Base-by-base conservation (phyloP, 2,797 vertebrate species). In the Myotis findleyi region DNA sequence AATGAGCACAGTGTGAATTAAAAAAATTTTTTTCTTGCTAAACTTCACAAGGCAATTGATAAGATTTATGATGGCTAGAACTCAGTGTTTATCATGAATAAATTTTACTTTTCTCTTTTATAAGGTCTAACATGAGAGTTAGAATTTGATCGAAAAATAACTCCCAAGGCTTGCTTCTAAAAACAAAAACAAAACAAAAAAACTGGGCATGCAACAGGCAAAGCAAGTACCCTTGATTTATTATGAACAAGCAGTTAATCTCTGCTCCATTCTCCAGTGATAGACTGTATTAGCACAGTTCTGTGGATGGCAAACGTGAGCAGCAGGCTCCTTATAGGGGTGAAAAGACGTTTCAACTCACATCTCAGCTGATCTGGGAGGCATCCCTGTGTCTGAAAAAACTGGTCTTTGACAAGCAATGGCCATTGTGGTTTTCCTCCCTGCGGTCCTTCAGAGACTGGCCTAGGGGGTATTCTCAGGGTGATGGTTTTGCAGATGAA, bases 121-220 rank as follows among this genome's bases (percentile, higher is more conserved):
- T 89, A 97, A 96, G 83, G 57, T 92, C 38, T 64, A 92, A 68
- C 71, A 38, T 33, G 72, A 85, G 77, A 95, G 77, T 92, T 41
- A 91, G 76, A 33, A 83, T 66, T 73, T 93, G 87, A 97, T 96
- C 82, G 95, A 98, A 87, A 79, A 97, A 97, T 11, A 86, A 96
- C 88, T 94, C 93, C 36, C 87, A 96, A 55, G 90, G 90, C 94
- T 97, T 76, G 25, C 90, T 95, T 97, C 93, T 85, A 89, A 57
- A 49, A 62, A 62, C 25, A 62, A 59, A 51, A 51, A 62, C 53
- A 62, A 62, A 59, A 27, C 57, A 59, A 25, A 68, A 95, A 92
- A 91, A 64, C 93, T 41, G 71, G 95, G 90, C 33, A 88, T 66
- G 84, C 71, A 95, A 84, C 66, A 96, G 80, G 76, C 72, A 95